These are phyloP conservation scores for Tinamus guttatus DNA, from an alignment of 2,113 vertebrate genomes.

Conservation along the genomic window DNA sequence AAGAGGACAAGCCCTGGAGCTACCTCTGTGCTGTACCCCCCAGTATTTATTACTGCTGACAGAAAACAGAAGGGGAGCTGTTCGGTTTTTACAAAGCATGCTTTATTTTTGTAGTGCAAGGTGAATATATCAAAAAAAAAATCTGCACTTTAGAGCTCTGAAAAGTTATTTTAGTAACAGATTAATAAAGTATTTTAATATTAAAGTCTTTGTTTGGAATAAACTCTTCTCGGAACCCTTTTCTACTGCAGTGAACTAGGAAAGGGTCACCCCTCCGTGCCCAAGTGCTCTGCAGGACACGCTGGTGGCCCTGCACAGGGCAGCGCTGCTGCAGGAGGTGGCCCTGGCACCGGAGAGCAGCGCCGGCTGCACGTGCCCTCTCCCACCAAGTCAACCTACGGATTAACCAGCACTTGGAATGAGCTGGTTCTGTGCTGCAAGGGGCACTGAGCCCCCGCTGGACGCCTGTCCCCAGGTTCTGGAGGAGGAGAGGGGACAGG, in stretches of 20 bases:
- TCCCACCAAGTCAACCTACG: rapidly evolving
- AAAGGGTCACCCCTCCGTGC: rapidly evolving
- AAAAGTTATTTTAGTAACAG: slow-evolving; percentile 70
- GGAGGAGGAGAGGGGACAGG: rapidly evolving
- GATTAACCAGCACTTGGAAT: rapidly evolving
- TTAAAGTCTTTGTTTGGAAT: slow-evolving; percentile 20
- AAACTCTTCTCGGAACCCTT: neutral
- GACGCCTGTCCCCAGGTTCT: rapidly evolving
- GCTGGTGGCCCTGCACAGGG: neutral
- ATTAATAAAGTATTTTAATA: slow-evolving; percentile 83
- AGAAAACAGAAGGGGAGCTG: neutral
- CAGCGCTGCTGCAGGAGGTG: rapidly evolving
- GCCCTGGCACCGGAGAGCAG: neutral
- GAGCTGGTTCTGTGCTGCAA: neutral
- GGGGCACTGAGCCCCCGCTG: neutral
- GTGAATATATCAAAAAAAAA: neutral
- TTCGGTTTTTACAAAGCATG: neutral
- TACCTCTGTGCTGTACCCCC: neutral
- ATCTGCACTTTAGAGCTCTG: slow-evolving; percentile 73
- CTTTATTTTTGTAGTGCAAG: slow-evolving; percentile 22
- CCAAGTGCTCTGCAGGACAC: rapidly evolving
- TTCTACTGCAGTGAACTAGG: neutral
- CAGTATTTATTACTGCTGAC: neutral
- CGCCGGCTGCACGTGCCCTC: neutral
- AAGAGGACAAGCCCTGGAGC: neutral